Conservation (phyloP, 2,113 vertebrate genomes). For the Hemicordylus capensis region DNA sequence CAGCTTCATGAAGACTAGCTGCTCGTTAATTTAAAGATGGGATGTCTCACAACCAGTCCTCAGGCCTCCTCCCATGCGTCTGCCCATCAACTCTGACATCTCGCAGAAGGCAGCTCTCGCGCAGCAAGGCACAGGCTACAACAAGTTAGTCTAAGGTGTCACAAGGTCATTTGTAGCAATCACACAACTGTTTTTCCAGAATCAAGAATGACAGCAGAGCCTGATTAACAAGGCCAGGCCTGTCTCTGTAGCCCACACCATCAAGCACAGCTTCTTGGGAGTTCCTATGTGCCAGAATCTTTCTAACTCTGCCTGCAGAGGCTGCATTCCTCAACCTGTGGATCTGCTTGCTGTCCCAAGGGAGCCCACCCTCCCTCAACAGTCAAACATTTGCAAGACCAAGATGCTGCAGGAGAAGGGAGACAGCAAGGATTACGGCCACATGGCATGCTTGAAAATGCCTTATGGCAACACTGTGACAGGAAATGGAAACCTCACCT, state of each 20-base stretch:
- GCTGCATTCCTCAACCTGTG: background rate
- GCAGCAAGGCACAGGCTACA: background rate
- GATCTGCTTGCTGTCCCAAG: background rate
- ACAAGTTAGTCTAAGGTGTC: background rate
- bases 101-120: background rate
- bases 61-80: background rate
- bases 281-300: too few relatives aligned
- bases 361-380: background rate
- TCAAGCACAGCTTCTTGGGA: background rate
- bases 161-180: background rate
- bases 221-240: background rate
- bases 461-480: too few relatives aligned
- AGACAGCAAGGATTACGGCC: too few relatives aligned
- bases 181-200: background rate
- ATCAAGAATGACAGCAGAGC: background rate
- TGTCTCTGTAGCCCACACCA: too few relatives aligned
- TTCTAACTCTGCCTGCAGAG: background rate
- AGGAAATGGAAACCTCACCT: too few relatives aligned
- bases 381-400: too few relatives aligned
- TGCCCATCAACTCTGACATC: too few relatives aligned
- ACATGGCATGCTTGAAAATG: too few relatives aligned
- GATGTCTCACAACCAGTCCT: background rate
- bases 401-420: too few relatives aligned
- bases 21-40: background rate
- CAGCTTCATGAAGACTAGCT: background rate